These are phyloP conservation scores for Nematostella vectensis DNA, from an alignment of 92 coral and sea anemone species.

Conservation along the genomic window DNA sequence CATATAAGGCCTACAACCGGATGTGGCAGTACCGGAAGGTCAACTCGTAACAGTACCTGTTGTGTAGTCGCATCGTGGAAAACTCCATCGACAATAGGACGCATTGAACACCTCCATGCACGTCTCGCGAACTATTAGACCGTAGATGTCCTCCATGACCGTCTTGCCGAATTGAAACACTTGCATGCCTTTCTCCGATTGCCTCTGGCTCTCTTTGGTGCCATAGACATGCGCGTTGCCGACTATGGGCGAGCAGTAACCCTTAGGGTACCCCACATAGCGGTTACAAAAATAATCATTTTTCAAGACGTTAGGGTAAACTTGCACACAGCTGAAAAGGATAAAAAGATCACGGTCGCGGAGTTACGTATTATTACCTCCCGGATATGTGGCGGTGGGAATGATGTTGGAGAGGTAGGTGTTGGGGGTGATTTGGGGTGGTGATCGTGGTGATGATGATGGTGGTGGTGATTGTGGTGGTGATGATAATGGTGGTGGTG, in stretches of 20 bases:
- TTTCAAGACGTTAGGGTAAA: too few relatives aligned
- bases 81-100: not conserved
- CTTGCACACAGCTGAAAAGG: too few relatives aligned
- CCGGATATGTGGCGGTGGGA: too few relatives aligned
- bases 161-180: not conserved
- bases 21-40: too few relatives aligned
- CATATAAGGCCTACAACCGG: too few relatives aligned
- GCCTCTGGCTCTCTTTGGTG: not conserved
- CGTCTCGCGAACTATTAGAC: not conserved
- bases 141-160: not conserved
- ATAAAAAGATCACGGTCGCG: too few relatives aligned
- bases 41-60: too few relatives aligned
- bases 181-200: not conserved
- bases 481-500: conserved; percentile 10
- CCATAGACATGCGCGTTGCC: not conserved
- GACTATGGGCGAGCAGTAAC: not conserved
- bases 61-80: not conserved
- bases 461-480: too few relatives aligned
- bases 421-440: too few relatives aligned
- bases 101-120: not conserved
- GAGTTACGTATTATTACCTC: too few relatives aligned
- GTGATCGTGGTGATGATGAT: conserved; percentile 2
- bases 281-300: not conserved
- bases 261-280: not conserved
- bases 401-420: too few relatives aligned